Percentiles rank a stretch among this genome's conserved stretches.
These are phyloP conservation scores for Grammomys dolichurus DNA, from an alignment of 2,113 vertebrate species.

Conservation along the genomic window DNA sequence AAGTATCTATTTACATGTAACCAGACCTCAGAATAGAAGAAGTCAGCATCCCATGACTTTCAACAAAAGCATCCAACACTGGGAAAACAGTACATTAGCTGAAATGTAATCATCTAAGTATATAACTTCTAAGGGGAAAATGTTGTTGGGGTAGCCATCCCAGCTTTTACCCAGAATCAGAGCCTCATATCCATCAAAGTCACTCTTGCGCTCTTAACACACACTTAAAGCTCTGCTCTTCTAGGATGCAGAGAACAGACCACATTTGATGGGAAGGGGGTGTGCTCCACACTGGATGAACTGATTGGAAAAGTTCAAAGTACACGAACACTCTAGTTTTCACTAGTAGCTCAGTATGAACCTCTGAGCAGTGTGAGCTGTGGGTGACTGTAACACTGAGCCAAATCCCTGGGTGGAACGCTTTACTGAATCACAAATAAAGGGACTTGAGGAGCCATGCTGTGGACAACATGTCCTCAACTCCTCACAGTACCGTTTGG, in stretches of 20 bases:
- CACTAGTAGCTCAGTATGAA: not conserved
- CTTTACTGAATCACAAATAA: not conserved
- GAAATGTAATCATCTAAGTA: constrained; percentile 72
- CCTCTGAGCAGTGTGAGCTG: not conserved
- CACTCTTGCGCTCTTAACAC: not conserved
- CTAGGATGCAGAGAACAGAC: not conserved
- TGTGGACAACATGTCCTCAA: not conserved
- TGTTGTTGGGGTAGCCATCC: constrained; percentile 68
- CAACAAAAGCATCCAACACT: constrained; percentile 67
- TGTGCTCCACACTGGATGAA: not conserved
- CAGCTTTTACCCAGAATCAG: constrained; percentile 76
- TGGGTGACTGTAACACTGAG: not conserved
- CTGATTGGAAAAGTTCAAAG: constrained; percentile 8
- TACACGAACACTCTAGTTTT: not conserved
- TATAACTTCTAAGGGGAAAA: constrained; percentile 66
- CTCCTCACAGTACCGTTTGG: not conserved
- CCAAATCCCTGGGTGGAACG: not conserved
- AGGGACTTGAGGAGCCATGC: not conserved
- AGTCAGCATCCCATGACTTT: constrained; percentile 50
- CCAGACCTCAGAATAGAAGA: constrained; percentile 68
- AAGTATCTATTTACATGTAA: constrained; percentile 82
- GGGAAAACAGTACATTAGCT: constrained; percentile 70
- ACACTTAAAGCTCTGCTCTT: not conserved
- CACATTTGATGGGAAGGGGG: not conserved
- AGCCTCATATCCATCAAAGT: constrained; percentile 16